Percentiles rank a stretch among this genome's conserved stretches.
These are phyloP conservation scores for Zaprionus lineosus DNA, from an alignment of 2,888 invertebrate species.

Conservation along the genomic window DNA sequence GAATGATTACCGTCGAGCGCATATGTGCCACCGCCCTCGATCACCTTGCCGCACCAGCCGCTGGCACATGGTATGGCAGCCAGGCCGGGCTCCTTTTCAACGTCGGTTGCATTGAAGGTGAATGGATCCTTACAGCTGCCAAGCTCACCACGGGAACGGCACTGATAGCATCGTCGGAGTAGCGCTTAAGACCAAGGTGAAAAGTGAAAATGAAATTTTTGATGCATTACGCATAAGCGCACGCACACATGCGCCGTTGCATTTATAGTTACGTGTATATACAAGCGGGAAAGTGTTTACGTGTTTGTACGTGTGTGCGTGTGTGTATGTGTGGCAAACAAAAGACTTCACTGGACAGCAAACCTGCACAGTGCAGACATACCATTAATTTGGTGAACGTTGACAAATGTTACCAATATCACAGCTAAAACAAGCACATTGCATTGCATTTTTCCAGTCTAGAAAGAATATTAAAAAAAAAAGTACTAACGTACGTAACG, in stretches of 20 bases:
- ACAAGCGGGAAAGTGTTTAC: constrained; percentile 10
- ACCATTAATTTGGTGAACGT: constrained; percentile 59
- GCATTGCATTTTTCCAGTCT: constrained; percentile 36
- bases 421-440: constrained; percentile 46
- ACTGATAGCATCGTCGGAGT: constrained; percentile 90
- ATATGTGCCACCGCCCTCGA: constrained; percentile 90
- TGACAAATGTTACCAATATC: constrained; percentile 57
- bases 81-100: constrained; percentile 88
- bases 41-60: constrained; percentile 96
- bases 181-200: constrained; percentile 84
- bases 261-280: background rate
- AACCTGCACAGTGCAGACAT: constrained; percentile 33
- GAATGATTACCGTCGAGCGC: constrained; percentile 90
- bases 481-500: too few species aligned
- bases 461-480: too few species aligned
- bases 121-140: constrained; percentile 96
- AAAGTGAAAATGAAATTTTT: constrained; percentile 12
- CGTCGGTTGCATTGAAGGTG: constrained; percentile 89
- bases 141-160: constrained; percentile 92
- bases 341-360: constrained; percentile 41
- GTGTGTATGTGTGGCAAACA: constrained; percentile 16
- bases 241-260: constrained; percentile 24
- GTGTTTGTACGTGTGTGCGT: constrained; percentile 7
- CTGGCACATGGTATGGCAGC: constrained; percentile 90
- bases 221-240: constrained; percentile 28